These are phyloP conservation scores for Laspeyria flexula DNA, from an alignment of 2,888 invertebrate genomes.

Conservation along the genomic window DNA sequence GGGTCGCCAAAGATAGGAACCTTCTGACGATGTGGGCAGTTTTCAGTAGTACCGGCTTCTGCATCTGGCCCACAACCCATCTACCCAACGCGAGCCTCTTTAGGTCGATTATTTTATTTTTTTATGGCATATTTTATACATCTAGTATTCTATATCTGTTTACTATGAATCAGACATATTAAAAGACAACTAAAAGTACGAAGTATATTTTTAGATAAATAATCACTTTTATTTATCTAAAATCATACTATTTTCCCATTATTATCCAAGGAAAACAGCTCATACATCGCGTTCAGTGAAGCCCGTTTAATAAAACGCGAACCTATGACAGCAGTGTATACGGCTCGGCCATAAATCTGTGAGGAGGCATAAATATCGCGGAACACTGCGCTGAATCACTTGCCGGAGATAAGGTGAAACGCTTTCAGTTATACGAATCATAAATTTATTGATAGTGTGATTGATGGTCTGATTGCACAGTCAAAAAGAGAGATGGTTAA, in stretches of 20 bases:
- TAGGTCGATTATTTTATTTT: too few species aligned
- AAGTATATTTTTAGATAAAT: neutral
- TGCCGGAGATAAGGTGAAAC: conserved; percentile 66
- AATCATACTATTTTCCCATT: neutral
- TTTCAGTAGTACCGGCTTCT: too few species aligned
- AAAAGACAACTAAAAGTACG: too few species aligned
- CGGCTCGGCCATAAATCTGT: conserved; percentile 55
- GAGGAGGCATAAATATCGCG: conserved; percentile 62
- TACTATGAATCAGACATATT: too few species aligned
- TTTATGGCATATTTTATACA: too few species aligned
- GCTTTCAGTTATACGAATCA: conserved; percentile 31
- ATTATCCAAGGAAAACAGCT: neutral
- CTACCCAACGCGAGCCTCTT: too few species aligned
- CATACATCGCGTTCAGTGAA: conserved; percentile 2
- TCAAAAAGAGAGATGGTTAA: too few species aligned
- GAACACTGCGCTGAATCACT: conserved; percentile 62
- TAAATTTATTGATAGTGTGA: conserved; percentile 5
- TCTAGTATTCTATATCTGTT: too few species aligned
- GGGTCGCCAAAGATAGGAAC: too few species aligned
- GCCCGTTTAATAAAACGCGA: conserved; percentile 22
- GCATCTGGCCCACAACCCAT: too few species aligned
- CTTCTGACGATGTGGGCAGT: too few species aligned
- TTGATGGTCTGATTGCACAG: too few species aligned
- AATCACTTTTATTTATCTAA: neutral
- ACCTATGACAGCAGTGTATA: conserved; percentile 21